Evolutionary conservation across 2,797 vertebrate species (phyloP).

Genomic region (Epinephelus awoara): DNA sequence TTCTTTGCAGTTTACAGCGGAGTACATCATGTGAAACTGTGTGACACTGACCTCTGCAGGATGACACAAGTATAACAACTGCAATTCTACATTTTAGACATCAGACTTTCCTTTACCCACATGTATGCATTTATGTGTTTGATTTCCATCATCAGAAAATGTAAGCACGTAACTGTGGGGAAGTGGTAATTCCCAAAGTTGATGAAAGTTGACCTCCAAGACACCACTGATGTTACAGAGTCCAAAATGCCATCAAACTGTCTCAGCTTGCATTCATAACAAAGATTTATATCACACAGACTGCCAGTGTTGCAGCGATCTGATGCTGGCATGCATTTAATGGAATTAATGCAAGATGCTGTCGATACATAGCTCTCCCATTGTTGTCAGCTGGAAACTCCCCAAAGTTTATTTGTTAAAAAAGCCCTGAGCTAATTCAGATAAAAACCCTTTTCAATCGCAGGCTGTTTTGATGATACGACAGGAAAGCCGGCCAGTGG

Average conservation of each 20-base stretch:
- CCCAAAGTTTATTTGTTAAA: conserved; percentile 11
- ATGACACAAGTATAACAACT: background rate
- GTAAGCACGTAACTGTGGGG: background rate
- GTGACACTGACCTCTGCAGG: conserved; percentile 78
- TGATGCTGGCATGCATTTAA: background rate
- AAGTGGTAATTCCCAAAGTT: background rate
- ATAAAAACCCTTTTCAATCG: background rate
- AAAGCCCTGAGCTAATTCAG: background rate
- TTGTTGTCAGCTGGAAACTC: conserved; percentile 23
- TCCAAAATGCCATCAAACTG: background rate
- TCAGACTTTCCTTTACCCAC: background rate
- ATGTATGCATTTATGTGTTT: background rate
- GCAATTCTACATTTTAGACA: background rate
- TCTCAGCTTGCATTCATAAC: background rate
- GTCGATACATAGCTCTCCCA: background rate
- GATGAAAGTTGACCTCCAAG: background rate
- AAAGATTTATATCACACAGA: conserved; percentile 1
- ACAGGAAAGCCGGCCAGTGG: conserved; percentile 15
- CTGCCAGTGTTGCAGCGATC: background rate
- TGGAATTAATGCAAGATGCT: conserved; percentile 17
- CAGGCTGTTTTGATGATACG: conserved; percentile 26
- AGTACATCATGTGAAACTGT: conserved; percentile 17
- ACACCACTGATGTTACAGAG: background rate
- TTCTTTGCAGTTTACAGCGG: background rate
- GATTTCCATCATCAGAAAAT: background rate